Evolutionary conservation across 2,888 invertebrate species (phyloP).

Genomic region (Yponomeuta evonymella): DNA sequence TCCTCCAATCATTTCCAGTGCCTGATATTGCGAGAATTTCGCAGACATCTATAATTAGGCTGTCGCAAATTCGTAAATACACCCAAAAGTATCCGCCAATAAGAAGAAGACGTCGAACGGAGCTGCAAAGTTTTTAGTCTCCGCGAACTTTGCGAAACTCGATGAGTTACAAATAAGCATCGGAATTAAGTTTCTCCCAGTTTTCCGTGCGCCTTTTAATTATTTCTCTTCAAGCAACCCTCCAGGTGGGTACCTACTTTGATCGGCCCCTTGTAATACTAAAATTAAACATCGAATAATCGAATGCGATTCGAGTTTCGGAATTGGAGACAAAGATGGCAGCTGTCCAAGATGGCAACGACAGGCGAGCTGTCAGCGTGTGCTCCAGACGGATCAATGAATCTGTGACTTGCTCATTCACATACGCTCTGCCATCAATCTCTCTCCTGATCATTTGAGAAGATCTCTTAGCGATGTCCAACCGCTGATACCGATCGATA

Average conservation of each 20-base stretch:
- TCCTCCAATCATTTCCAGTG: too few relatives aligned
- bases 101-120: conserved; percentile 33
- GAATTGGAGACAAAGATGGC: conserved; percentile 28
- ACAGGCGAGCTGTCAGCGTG: conserved; percentile 15
- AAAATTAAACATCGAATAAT: conserved; percentile 16
- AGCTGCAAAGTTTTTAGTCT: conserved; percentile 18
- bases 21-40: not conserved
- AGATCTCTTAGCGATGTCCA: conserved; percentile 22
- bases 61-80: conserved; percentile 12
- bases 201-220: conserved; percentile 72
- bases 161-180: conserved; percentile 72
- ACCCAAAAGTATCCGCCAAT: conserved; percentile 9
- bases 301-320: conserved; percentile 19
- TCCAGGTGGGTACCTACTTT: conserved; percentile 47
- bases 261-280: conserved; percentile 35
- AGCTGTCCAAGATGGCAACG: conserved; percentile 25
- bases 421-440: conserved; percentile 23
- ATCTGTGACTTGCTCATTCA: conserved; percentile 24
- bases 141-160: conserved; percentile 48
- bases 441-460: conserved; percentile 14
- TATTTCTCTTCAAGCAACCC: conserved; percentile 53
- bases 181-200: conserved; percentile 65
- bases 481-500: conserved; percentile 20
- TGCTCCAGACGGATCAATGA: conserved; percentile 26
- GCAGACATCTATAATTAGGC: conserved; percentile 17